Evolutionary conservation across 35 echinoderm and acorn worm genomes (phyloP).

Genomic region (Acanthaster planci): DNA sequence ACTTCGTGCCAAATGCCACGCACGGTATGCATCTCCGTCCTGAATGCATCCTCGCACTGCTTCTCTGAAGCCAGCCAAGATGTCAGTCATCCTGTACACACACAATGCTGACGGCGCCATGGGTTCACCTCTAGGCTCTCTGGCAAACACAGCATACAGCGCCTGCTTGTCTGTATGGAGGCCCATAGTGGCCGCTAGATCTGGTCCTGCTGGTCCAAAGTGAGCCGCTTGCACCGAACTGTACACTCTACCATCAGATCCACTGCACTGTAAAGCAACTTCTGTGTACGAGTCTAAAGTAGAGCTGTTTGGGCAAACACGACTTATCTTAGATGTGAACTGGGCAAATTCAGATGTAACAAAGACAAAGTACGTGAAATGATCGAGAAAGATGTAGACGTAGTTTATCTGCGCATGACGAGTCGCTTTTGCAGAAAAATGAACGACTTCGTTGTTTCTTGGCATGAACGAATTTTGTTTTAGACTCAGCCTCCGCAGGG

Average conservation of each 20-base stretch:
- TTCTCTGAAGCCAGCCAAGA: slow-evolving; percentile 14
- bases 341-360: too few species aligned
- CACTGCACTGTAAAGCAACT: slow-evolving; percentile 16
- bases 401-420: too few species aligned
- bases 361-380: too few species aligned
- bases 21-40: neutral
- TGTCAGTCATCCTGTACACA: slow-evolving; percentile 33
- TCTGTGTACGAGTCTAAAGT: slow-evolving; percentile 20
- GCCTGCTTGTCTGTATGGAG: neutral
- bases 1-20: neutral
- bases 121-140: neutral
- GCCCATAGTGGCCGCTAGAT: neutral
- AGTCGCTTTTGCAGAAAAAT: too few species aligned
- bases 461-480: too few species aligned
- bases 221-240: slow-evolving; percentile 23
- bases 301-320: neutral
- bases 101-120: slow-evolving; percentile 21
- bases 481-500: too few species aligned
- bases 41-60: slow-evolving; percentile 27
- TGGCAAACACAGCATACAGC: slow-evolving; percentile 25
- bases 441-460: too few species aligned
- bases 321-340: neutral
- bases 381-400: too few species aligned
- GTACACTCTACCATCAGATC: neutral
- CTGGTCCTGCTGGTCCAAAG: slow-evolving; percentile 9